A percentile compares a stretch with the other conserved stretches of the same genome.
Conservation (phyloP, 2,888 invertebrate genomes). For the Agrotis exclamationis region DNA sequence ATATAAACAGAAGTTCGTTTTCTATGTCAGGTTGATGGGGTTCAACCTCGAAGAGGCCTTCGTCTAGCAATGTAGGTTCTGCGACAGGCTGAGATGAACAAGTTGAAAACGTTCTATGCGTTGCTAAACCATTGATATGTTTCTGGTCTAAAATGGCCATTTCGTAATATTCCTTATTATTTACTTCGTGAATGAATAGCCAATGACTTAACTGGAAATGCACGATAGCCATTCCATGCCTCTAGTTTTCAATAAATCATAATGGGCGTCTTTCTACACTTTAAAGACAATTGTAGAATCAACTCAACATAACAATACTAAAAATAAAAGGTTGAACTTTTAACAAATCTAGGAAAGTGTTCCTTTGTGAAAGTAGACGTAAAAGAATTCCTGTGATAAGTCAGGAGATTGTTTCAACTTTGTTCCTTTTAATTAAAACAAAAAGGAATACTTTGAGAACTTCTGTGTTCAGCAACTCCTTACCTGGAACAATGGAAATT, state of each 20-base stretch:
- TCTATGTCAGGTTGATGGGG: too few species aligned
- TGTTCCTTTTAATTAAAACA: slow-evolving; percentile 78
- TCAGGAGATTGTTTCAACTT: slow-evolving; percentile 75
- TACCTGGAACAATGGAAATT: slow-evolving; percentile 83
- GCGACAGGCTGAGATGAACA: too few species aligned
- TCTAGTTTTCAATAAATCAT: neutral
- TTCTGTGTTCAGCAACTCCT: slow-evolving; percentile 68
- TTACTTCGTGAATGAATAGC: too few species aligned
- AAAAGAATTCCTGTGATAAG: slow-evolving; percentile 70
- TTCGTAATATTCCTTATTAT: too few species aligned
- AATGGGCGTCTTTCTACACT: neutral
- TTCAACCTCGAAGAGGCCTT: too few species aligned
- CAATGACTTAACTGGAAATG: too few species aligned
- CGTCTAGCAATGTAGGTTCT: too few species aligned
- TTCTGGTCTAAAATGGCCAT: too few species aligned
- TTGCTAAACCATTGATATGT: too few species aligned
- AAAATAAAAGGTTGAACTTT: slow-evolving; percentile 41
- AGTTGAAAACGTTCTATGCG: too few species aligned
- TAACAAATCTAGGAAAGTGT: slow-evolving; percentile 62
- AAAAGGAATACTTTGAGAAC: slow-evolving; percentile 74
- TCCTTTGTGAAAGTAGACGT: slow-evolving; percentile 66
- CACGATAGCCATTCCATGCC: too few species aligned
- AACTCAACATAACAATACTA: neutral
- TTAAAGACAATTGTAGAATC: slow-evolving; percentile 1
- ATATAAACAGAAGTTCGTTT: too few species aligned